Conservation (phyloP, 2,113 vertebrate genomes). For the Scortum barcoo region DNA sequence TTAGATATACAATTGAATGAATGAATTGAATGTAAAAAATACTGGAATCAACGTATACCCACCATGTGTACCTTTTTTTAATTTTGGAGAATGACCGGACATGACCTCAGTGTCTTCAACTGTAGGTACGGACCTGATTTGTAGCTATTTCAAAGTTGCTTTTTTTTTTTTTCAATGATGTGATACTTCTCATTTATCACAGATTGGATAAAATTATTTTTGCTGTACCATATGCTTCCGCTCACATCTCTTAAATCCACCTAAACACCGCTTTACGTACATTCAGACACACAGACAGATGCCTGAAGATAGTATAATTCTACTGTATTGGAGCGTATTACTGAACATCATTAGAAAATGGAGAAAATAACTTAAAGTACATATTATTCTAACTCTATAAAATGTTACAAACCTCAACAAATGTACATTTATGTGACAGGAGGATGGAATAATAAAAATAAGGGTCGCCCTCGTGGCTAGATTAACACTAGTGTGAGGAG, state of each 20-base stretch:
- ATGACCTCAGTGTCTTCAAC: neutral
- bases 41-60: neutral
- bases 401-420: constrained; percentile 78
- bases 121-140: neutral
- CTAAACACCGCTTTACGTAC: constrained; percentile 27
- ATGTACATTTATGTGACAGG: constrained; percentile 78
- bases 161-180: neutral
- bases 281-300: constrained; percentile 26
- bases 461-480: constrained; percentile 33
- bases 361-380: constrained; percentile 85
- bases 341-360: constrained; percentile 70
- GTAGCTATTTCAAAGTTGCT: neutral
- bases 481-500: constrained; percentile 44
- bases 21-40: neutral
- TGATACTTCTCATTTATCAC: constrained; percentile 18
- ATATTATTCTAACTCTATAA: constrained; percentile 71
- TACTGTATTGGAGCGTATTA: constrained; percentile 64
- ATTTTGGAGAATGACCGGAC: too few relatives aligned
- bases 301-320: constrained; percentile 31
- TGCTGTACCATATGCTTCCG: neutral
- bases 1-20: constrained; percentile 16
- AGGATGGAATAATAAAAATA: constrained; percentile 66
- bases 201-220: neutral
- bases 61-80: neutral
- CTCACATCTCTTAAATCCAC: constrained; percentile 7